phyloP scores from a whole-genome alignment of 2,113 vertebrate genomes.

The Petroica traversi region DNA sequence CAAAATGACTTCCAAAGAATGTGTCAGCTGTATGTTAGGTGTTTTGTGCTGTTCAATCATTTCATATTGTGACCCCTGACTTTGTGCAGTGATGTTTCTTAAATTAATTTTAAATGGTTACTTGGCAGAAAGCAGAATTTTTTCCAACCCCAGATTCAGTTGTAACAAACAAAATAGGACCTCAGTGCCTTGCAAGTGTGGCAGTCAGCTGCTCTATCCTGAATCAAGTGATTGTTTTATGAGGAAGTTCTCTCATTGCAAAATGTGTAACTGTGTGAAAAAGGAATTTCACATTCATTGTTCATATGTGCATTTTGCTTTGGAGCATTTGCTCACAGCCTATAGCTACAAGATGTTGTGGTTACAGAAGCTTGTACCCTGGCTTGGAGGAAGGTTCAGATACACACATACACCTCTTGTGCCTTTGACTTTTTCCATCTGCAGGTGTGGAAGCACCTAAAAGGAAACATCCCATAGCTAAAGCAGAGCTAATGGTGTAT shows the following conservation, averaged over 20 bases:
- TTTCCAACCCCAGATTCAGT: background rate
- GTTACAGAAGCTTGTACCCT: background rate
- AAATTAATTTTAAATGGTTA: background rate
- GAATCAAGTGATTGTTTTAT: background rate
- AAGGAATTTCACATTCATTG: background rate
- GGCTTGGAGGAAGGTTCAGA: background rate
- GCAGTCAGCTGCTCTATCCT: background rate
- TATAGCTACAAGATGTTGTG: background rate
- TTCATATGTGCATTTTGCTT: background rate
- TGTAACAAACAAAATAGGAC: background rate
- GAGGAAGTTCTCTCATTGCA: background rate
- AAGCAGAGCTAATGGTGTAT: background rate
- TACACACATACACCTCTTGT: rapidly evolving
- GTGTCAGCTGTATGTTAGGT: background rate
- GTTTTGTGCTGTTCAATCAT: background rate
- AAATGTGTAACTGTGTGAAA: background rate
- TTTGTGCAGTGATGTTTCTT: background rate
- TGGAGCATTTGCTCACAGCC: background rate
- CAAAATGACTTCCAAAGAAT: background rate
- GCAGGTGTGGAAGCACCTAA: background rate
- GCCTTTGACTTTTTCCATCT: background rate
- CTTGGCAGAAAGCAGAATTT: background rate
- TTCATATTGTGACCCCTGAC: background rate
- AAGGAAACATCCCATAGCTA: background rate
- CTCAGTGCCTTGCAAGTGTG: background rate